Evolutionary conservation across 1,140 invertebrate genomes (phyloP).

Genomic region (Telenomus remus): DNA sequence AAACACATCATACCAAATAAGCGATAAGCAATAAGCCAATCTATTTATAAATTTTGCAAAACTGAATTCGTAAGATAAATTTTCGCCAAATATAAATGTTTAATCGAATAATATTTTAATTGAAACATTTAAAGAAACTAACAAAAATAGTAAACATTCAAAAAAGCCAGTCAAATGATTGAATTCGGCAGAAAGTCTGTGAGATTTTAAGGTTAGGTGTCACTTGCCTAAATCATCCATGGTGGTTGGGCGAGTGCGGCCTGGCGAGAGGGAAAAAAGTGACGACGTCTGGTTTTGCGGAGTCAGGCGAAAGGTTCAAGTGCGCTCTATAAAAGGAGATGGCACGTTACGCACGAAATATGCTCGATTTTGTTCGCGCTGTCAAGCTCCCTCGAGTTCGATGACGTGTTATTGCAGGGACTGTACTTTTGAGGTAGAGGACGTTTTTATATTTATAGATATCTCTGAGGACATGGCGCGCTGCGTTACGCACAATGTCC

Average conservation of each 20-base stretch:
- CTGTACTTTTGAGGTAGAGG: constrained; percentile 52
- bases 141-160: background rate
- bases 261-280: background rate
- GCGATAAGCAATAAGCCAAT: too few species aligned
- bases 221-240: constrained; percentile 67
- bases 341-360: constrained; percentile 10
- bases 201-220: constrained; percentile 41
- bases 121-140: too few species aligned
- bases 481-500: constrained; percentile 17
- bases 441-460: constrained; percentile 47
- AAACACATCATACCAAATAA: background rate
- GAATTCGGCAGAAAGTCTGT: constrained; percentile 16
- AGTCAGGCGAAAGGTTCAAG: background rate
- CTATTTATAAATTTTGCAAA: too few species aligned
- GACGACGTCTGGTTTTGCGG: background rate
- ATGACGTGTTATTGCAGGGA: constrained; percentile 30
- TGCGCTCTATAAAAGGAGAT: constrained; percentile 3
- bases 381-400: constrained; percentile 28
- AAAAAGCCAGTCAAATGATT: background rate
- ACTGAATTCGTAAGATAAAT: too few species aligned
- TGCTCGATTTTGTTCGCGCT: constrained; percentile 31
- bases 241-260: constrained; percentile 12
- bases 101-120: too few species aligned
- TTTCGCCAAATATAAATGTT: too few species aligned
- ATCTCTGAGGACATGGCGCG: constrained; percentile 33